Percentiles rank a stretch among this genome's conserved stretches.
These are phyloP conservation scores for Brachyalestes nurse DNA, from an alignment of 2,797 vertebrate species.

Conservation along the genomic window DNA sequence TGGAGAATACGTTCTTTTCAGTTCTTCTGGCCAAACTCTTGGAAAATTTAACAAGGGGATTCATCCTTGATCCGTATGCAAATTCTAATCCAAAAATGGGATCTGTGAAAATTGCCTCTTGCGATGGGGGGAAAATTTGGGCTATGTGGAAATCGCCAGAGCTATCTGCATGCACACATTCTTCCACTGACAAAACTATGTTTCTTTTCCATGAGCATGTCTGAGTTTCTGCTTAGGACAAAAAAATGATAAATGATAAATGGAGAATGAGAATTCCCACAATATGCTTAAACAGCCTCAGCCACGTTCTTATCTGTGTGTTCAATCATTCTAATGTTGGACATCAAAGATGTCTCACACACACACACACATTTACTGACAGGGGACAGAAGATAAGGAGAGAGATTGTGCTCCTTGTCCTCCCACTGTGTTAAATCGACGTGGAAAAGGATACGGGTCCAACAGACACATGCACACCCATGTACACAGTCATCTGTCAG, in stretches of 20 bases:
- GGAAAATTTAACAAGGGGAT: constrained; percentile 35
- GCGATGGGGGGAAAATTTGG: neutral
- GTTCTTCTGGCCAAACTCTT: constrained; percentile 20
- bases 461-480: constrained; percentile 25
- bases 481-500: constrained; percentile 26
- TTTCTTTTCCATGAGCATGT: neutral
- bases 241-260: neutral
- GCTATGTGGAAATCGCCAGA: constrained; percentile 5
- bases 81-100: constrained; percentile 9
- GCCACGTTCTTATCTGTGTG: neutral
- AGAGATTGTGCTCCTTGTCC: constrained; percentile 48
- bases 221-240: constrained; percentile 1
- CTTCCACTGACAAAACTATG: neutral
- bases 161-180: constrained; percentile 1
- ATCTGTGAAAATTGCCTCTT: constrained; percentile 10
- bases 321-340: neutral
- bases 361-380: constrained; percentile 27
- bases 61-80: constrained; percentile 20
- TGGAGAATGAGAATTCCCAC: neutral
- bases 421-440: constrained; percentile 47
- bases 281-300: neutral
- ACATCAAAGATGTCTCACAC: constrained; percentile 4
- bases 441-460: constrained; percentile 38
- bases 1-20: constrained; percentile 26
- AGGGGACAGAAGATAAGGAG: constrained; percentile 26